Percentiles rank a stretch among this genome's conserved stretches.
phyloP scores from a whole-genome alignment of 2,113 vertebrate genomes.

The Oreochromis spilurus region DNA sequence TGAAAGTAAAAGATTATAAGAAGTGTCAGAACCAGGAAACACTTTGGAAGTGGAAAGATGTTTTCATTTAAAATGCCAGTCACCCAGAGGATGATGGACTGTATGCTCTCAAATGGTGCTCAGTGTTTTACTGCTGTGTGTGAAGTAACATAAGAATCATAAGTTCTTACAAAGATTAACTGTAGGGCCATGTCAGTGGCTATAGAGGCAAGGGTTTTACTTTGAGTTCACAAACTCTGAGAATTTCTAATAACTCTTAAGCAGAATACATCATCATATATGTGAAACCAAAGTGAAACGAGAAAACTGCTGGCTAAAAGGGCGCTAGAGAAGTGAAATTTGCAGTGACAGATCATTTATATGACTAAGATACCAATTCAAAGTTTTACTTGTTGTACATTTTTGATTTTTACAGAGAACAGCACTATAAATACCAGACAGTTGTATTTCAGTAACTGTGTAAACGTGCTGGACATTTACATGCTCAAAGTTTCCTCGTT shows the following conservation, averaged over 20 bases:
- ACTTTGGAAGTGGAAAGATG: background rate
- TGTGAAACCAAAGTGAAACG: background rate
- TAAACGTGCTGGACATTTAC: background rate
- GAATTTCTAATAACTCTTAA: slow-evolving; percentile 1
- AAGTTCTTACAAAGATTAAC: background rate
- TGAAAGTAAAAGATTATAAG: background rate
- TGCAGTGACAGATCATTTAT: background rate
- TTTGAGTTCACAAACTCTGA: background rate
- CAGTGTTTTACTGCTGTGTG: background rate
- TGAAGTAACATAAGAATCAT: background rate
- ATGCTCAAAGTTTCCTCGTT: background rate
- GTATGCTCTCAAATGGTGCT: background rate
- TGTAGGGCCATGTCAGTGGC: background rate
- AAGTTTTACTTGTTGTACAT: background rate
- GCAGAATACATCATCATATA: background rate
- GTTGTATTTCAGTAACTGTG: background rate
- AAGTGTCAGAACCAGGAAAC: background rate
- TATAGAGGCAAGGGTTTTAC: background rate
- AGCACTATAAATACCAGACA: no score
- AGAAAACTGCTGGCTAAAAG: background rate
- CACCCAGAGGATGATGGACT: background rate
- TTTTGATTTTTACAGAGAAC: background rate
- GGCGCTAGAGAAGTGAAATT: background rate
- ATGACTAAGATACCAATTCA: background rate
- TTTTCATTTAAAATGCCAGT: background rate